Evolutionary conservation across 2,113 vertebrate genomes (phyloP), one percentile per base, ranked within the genome.

Genomic region (Columbina picui): DNA sequence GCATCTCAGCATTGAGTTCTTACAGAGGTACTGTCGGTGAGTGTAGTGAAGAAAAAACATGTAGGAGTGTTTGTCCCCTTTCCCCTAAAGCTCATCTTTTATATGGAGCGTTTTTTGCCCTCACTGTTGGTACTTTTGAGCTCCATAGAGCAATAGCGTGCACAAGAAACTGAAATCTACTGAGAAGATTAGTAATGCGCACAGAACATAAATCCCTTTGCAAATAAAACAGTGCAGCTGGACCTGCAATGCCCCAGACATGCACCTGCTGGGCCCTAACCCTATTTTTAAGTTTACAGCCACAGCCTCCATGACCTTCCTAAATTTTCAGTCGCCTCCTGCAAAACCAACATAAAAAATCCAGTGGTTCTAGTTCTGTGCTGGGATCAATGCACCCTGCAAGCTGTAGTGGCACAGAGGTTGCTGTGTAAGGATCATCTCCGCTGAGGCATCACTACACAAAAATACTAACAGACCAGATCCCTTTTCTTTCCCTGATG

Each of bases 141-240:
- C 21, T 49, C 32, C 10, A 20, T 1, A n/a, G 52, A 55, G 20
- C 0, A 0, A 23, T 6, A 32, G 11, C 1, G 8, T 27, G 38
- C 38, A 59, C 7, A 74, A 63, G 34, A 38, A 68, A 30, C 16
- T 27, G 45, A 64, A 87, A 57, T 41, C 30, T 26, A 4, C 9
- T 14, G 19, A 47, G 10, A 29, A 27, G 6, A 47, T n/a, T 2
- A 38, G 16, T 36, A 68, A 52, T 2, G 1, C 0, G 1, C 8
- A 23, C 11, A 63, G 11, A 68, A 13, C 10, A 20, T 22, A 60
- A 75, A 76, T 32, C 22, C 38, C 23, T 89, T 78, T 45, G 12
- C 16, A 57, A 67, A 73, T 1, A 32, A 26, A 84, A 6, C 12
- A 73, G 53, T 23, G 60, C 43, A 36, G 26, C 45, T 25, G 21